Evolutionary conservation across 2,113 vertebrate genomes (phyloP).

Genomic region (Lagopus muta): DNA sequence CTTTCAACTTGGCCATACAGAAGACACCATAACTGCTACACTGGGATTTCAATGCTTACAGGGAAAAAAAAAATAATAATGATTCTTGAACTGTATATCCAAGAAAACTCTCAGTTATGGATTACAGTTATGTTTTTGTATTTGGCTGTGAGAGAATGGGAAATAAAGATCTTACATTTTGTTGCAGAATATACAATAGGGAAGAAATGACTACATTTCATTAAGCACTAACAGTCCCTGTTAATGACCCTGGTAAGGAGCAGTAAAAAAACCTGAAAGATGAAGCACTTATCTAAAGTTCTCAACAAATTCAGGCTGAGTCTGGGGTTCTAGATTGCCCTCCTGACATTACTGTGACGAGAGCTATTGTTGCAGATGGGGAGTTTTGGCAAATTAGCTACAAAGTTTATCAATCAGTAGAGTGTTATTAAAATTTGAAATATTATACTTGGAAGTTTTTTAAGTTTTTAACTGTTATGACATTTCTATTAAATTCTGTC

Average conservation of each 20-base stretch:
- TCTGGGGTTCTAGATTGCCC: background rate
- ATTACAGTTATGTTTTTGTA: background rate
- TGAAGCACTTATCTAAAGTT: background rate
- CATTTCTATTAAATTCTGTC: background rate
- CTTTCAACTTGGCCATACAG: background rate
- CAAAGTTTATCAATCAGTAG: background rate
- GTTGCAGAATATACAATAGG: background rate
- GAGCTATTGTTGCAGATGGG: background rate
- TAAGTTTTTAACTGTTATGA: background rate
- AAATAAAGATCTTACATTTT: background rate
- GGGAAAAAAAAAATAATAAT: background rate
- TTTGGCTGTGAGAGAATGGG: background rate
- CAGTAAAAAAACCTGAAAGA: background rate
- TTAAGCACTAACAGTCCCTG: background rate
- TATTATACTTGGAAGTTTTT: background rate
- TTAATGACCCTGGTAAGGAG: background rate
- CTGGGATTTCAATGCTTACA: constrained; percentile 15
- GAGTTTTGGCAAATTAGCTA: background rate
- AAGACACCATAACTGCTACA: background rate
- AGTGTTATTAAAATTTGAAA: constrained; percentile 14
- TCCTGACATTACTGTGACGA: background rate
- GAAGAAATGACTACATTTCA: background rate
- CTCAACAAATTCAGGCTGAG: background rate
- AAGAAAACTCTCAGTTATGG: constrained; percentile 17
- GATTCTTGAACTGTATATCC: background rate